Percentiles rank a stretch among this genome's conserved stretches.
phyloP scores from a whole-genome alignment of 1,140 invertebrate genomes.

The Drosophila willistoni region DNA sequence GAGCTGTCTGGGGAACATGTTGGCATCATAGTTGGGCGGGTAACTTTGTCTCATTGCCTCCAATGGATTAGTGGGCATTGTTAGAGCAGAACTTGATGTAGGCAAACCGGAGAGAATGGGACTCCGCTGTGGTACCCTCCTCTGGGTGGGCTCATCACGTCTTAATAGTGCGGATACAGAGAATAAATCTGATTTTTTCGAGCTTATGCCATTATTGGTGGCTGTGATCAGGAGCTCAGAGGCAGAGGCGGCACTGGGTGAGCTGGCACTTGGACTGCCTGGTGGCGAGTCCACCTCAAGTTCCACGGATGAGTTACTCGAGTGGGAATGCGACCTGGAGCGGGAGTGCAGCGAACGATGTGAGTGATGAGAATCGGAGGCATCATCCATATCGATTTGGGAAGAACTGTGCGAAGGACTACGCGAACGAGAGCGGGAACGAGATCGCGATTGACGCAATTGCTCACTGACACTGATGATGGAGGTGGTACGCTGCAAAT shows the following conservation, averaged over 20 bases:
- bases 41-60: slow-evolving; percentile 80
- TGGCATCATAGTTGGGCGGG: slow-evolving; percentile 73
- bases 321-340: slow-evolving; percentile 82
- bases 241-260: slow-evolving; percentile 59
- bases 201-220: slow-evolving; percentile 53
- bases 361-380: slow-evolving; percentile 58
- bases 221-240: slow-evolving; percentile 64
- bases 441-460: slow-evolving; percentile 66
- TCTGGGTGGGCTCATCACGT: slow-evolving; percentile 88
- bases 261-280: slow-evolving; percentile 79
- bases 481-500: slow-evolving; percentile 40
- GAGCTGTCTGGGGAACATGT: slow-evolving; percentile 79
- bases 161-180: slow-evolving; percentile 90
- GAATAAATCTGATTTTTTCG: slow-evolving; percentile 89
- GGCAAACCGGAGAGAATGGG: slow-evolving; percentile 79
- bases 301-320: slow-evolving; percentile 87
- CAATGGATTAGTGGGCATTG: slow-evolving; percentile 83
- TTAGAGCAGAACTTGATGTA: slow-evolving; percentile 44
- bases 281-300: slow-evolving; percentile 89
- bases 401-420: slow-evolving; percentile 84
- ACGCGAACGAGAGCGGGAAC: slow-evolving; percentile 84
- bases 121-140: slow-evolving; percentile 57
- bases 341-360: slow-evolving; percentile 69
- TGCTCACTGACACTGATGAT: slow-evolving; percentile 71
- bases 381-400: slow-evolving; percentile 77